Percentiles rank a stretch among this genome's conserved stretches.
Conservation (phyloP, 1,140 invertebrate species). For the Saccostrea cuccullata region DNA sequence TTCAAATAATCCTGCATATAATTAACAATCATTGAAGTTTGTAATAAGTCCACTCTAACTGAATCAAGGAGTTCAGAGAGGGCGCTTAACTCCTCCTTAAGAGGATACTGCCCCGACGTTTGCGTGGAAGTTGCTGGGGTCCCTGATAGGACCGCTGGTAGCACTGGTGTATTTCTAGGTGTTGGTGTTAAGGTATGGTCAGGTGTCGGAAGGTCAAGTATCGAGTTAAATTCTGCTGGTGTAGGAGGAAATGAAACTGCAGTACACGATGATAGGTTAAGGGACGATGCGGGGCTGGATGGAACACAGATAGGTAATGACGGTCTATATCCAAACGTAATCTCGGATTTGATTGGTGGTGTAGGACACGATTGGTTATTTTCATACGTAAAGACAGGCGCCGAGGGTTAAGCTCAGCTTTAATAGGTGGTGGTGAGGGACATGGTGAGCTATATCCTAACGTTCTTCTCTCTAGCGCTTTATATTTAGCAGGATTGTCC, state of each 20-base stretch:
- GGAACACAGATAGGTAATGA: neutral
- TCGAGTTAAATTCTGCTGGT: neutral
- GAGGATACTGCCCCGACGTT: neutral
- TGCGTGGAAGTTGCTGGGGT: neutral
- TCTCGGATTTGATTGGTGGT: neutral
- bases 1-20: neutral
- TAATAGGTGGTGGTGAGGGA: neutral
- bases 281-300: neutral
- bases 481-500: neutral
- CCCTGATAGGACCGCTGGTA: neutral
- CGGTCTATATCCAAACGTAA: neutral
- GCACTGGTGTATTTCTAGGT: neutral
- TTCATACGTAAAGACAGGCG: no score
- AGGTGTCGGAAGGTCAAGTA: neutral
- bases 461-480: neutral
- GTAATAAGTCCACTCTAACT: neutral
- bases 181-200: neutral
- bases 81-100: neutral
- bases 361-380: no score
- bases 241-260: neutral
- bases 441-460: neutral
- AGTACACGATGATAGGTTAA: neutral
- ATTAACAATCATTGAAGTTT: neutral
- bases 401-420: neutral
- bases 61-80: neutral